These are phyloP conservation scores for Podarcis lilfordi DNA, from an alignment of 2,797 vertebrate species.

Conservation along the genomic window DNA sequence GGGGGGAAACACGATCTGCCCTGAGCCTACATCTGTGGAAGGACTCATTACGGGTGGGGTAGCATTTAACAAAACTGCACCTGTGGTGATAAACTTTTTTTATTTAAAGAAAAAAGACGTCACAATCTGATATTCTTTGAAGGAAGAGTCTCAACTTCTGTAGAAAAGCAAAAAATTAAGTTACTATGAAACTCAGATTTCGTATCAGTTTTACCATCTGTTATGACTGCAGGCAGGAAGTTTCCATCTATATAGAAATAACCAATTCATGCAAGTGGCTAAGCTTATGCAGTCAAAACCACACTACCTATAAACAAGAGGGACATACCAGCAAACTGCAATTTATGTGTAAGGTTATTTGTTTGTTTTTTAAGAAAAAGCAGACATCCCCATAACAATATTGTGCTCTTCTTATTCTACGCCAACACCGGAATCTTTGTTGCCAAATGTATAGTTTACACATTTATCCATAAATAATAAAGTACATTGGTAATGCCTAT, in stretches of 20 bases:
- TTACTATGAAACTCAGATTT: neutral
- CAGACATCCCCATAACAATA: no score
- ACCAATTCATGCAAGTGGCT: no score
- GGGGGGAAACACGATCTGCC: neutral
- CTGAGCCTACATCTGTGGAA: neutral
- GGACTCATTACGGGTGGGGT: no score
- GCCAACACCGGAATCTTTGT: no score
- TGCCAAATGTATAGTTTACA: no score
- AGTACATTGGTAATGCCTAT: neutral
- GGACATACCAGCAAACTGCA: no score
- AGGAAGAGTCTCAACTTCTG: neutral
- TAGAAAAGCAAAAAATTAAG: neutral
- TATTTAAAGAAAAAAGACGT: neutral
- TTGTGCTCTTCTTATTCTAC: no score
- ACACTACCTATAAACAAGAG: no score
- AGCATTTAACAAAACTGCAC: neutral
- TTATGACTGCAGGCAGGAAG: conserved; percentile 2
- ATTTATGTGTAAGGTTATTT: no score
- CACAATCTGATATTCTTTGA: neutral
- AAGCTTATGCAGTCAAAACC: no score
- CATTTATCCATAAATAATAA: no score
- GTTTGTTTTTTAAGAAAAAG: no score
- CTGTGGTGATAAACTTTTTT: neutral
- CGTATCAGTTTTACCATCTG: neutral
- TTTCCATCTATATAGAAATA: neutral